Evolutionary conservation across 2,888 invertebrate species (phyloP), one percentile per base, ranked within the genome.

Genomic region (Argyresthia albistria): DNA sequence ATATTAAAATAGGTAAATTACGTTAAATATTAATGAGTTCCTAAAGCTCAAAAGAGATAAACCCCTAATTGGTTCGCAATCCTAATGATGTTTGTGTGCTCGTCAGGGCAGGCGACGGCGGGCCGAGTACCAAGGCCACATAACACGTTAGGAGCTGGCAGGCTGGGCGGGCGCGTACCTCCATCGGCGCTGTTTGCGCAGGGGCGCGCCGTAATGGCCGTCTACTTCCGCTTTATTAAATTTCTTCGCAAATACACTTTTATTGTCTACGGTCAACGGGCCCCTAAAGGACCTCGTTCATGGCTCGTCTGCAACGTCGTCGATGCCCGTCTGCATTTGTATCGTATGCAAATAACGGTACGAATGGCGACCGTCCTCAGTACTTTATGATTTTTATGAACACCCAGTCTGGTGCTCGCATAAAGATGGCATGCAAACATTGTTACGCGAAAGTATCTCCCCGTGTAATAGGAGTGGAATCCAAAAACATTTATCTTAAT

Each of bases 161-260:
- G 16, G 53, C 2, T 25, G 25, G 25, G 25, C 25, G 25, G 25
- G 25, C 25, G 25, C 25, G 25, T 2, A 25, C 39, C 39, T 10
- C n/a, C 39, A n/a, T n/a, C 42, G 12, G 36, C 43, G 43, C 52
- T 52, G 52, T 52, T 53, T 64, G 58, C 59, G 62, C 59, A 62
- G 72, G 75, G 25, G 73, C 66, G 68, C 65, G 69, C 67, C 73
- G 67, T 80, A 80, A 81, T 77, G 69, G 75, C 70, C 69, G 73
- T 77, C 80, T 80, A 78, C 80, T 87, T 87, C 84, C 83, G 82
- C 86, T 77, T 86, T 87, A 87, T 86, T 87, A 87, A 86, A 87
- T 87, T 86, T 87, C 87, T 84, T 83, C 73, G 83, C 86, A 86
- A 87, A 86, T 80, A 86, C 78, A 80, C 75, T 84, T 86, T 87